Base-by-base conservation (phyloP, 1,140 invertebrate species). In the Bombus cullumanus region DNA sequence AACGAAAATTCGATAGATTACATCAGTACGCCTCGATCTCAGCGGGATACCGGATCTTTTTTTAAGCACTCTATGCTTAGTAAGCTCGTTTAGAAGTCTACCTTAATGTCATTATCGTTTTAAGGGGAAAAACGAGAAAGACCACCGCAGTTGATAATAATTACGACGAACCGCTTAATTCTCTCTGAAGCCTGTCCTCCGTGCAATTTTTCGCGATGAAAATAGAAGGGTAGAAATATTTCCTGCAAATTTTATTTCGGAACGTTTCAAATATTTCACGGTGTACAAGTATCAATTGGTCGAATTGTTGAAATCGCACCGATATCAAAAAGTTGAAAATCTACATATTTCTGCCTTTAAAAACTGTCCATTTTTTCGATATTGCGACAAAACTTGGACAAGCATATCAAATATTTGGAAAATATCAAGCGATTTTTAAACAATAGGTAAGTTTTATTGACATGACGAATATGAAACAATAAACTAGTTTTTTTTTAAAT, bases 11-110 rank as follows among this genome's bases (percentile, higher is more conserved):
- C 31, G 53, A 72, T 85, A 47, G 39, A 80, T 72, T 80, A 43
- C 15, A 8, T 39, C 57, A 47, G n/a, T 8, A 22, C n/a, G 66
- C 39, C 39, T 72, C 39, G 66, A 84, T 84, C 76, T 25, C 10
- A 34, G 53, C 53, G 31, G 31, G 47, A 71, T 25, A 34, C 18
- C 8, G 77, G 22, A 22, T 25, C 9, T 62, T 62, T 73, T 34
- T 80, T 37, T 28, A 73, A 39, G 12, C 31, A 13, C 6, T 13
- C 37, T 4, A 12, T 37, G 66, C 41, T 80, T 72, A 25, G 41
- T 13, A 62, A 81, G 77, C 83, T 85, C 68, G 68, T 81, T 62
- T 34, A 34, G 47, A n/a, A 47, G 4, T n/a, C 25, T 2, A 15
- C 31, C 18, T 37, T 47, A 71, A 73, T 8, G 64, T 47, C 31